Evolutionary conservation across 2,797 vertebrate genomes (phyloP).

Genomic region (Squalus acanthias): DNA sequence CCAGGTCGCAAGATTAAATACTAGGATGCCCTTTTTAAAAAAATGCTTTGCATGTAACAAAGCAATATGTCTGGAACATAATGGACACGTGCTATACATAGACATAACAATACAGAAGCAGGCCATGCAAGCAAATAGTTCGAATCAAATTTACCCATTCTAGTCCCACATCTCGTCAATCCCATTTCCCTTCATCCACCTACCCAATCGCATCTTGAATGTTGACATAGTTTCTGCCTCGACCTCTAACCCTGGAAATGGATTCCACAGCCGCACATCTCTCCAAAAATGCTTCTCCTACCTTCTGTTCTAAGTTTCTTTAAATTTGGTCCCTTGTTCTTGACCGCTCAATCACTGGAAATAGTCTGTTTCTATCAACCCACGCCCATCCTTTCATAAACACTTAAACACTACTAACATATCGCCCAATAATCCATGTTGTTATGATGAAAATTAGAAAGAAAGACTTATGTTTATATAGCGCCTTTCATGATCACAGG

Average conservation of each 20-base stretch:
- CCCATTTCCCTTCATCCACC: too few species aligned
- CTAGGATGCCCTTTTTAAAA: too few species aligned
- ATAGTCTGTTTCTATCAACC: background rate
- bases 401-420: background rate
- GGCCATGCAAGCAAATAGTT: too few species aligned
- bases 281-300: background rate
- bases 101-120: too few species aligned
- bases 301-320: background rate
- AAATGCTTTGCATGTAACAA: too few species aligned
- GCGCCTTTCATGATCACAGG: background rate
- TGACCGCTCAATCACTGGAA: background rate
- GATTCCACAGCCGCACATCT: background rate
- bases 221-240: background rate
- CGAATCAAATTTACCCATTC: background rate
- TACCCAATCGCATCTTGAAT: background rate
- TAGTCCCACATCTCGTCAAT: too few species aligned
- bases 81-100: too few species aligned
- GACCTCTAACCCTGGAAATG: background rate
- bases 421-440: background rate
- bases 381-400: background rate
- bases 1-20: too few species aligned
- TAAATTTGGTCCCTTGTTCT: background rate
- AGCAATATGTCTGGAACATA: too few species aligned
- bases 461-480: background rate
- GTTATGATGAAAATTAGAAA: background rate